Base-by-base conservation (phyloP, 92 coral and sea anemone species). In the Heliopora coerulea region DNA sequence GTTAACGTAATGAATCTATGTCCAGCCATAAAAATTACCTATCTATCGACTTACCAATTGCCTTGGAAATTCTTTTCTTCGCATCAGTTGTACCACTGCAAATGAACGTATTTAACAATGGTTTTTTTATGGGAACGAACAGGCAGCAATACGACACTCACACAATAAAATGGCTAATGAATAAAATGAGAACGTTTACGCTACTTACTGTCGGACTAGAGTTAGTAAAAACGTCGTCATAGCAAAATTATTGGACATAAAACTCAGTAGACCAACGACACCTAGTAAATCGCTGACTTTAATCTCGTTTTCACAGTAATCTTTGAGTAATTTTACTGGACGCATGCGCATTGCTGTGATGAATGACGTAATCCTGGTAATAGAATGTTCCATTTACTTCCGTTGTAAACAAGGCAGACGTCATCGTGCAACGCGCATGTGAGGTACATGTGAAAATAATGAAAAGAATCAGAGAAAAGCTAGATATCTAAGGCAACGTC, bases 181-280 rank as follows among this genome's bases (percentile, higher is more conserved):
- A 25, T 1, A 29, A 49, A 44, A 46, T 12, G 19, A 46, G 15
- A 48, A 44, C 1, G 4, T 44, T 4, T n/a, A 8, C 20, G 26
- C 24, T 67, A 67, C 74, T 67, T 49, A 67, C 74, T 67, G 74
- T 49, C 74, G 54, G 27, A 67, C 74, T 46, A 67, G 59, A 9
- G 74, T 67, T 42, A 67, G 54, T 33, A 67, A 67, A 67, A 67
- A 67, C 57, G 57, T 67, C 29, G 74, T 15, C 74, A 67, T 67
- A 20, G 19, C n/a, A 26, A 23, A 44, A 63, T 37, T 37, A 19
- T 63, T 37, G 15, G 30, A n/a, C 27, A 19, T 63, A 37, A 63
- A 40, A 63, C 0, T 9, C 19, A 8, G 8, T 28, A 6, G 19
- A 14, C 39, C 28, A 10, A 9, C 48, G 1, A n/a, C n/a, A n/a